phyloP scores from a whole-genome alignment of 2,113 vertebrate genomes.

The Narcine bancroftii region DNA sequence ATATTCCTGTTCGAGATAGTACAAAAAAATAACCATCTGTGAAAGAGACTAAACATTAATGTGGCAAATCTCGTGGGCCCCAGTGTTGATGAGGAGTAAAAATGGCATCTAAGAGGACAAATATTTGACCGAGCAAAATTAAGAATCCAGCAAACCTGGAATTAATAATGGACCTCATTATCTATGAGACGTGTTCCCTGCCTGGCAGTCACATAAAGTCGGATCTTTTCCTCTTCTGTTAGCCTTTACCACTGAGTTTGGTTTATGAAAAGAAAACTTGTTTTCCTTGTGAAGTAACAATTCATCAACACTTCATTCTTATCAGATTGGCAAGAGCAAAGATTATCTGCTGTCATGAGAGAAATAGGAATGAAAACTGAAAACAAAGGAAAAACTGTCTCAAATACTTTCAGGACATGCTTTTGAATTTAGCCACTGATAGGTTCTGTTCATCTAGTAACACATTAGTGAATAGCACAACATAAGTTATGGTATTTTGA shows the following conservation, averaged over 20 bases:
- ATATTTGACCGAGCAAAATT: no score
- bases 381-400: not conserved
- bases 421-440: not conserved
- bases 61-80: no score
- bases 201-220: no score
- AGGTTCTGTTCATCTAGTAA: not conserved
- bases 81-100: no score
- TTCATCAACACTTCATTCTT: not conserved
- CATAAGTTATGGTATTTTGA: not conserved
- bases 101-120: no score
- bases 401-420: not conserved
- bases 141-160: no score
- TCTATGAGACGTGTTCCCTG: no score
- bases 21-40: no score
- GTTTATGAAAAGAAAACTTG: not conserved
- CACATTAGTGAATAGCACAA: not conserved
- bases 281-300: not conserved
- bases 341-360: not conserved
- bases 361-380: not conserved
- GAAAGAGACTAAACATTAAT: no score
- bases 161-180: no score
- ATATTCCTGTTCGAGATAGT: no score
- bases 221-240: not conserved
- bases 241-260: not conserved
- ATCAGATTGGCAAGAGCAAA: not conserved